A percentile compares a stretch with the other conserved stretches of the same genome.
phyloP scores from a whole-genome alignment of 2,888 invertebrate species.

The Idaea biselata region DNA sequence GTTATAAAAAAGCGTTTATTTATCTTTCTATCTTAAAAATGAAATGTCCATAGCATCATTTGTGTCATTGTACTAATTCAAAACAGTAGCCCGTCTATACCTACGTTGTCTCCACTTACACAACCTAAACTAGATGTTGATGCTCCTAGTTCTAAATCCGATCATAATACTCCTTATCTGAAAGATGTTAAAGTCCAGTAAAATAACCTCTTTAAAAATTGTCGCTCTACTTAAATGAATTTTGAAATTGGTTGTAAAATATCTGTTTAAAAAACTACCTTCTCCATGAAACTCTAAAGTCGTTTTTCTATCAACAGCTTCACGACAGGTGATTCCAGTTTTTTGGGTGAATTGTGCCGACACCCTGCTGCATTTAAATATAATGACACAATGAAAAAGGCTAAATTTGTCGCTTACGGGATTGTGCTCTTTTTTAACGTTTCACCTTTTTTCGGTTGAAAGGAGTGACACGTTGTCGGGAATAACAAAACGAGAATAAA shows the following conservation, averaged over 20 bases:
- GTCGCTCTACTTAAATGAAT: conserved; percentile 58
- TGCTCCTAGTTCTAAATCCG: conserved; percentile 36
- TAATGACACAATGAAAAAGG: conserved; percentile 60
- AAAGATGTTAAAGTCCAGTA: conserved; percentile 30
- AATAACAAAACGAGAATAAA: conserved; percentile 35
- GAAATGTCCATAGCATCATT: neutral
- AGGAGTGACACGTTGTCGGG: conserved; percentile 32
- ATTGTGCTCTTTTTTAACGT: conserved; percentile 33
- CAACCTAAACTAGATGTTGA: conserved; percentile 52
- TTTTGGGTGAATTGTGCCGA: conserved; percentile 53
- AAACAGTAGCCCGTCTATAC: conserved; percentile 38
- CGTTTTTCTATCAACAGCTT: conserved; percentile 31
- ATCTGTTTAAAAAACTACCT: conserved; percentile 32
- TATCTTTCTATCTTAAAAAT: no score
- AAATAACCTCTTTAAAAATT: conserved; percentile 38
- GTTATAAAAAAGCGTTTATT: no score
- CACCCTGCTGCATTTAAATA: conserved; percentile 63
- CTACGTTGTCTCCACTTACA: conserved; percentile 53
- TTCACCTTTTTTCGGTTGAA: conserved; percentile 38
- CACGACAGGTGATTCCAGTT: conserved; percentile 54
- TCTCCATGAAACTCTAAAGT: conserved; percentile 29
- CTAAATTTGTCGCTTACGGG: conserved; percentile 57
- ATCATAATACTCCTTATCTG: conserved; percentile 30
- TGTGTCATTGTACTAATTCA: conserved; percentile 15
- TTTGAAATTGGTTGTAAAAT: conserved; percentile 38